Evolutionary conservation across 2,888 invertebrate genomes (phyloP).

Genomic region (Oasisia sp.): DNA sequence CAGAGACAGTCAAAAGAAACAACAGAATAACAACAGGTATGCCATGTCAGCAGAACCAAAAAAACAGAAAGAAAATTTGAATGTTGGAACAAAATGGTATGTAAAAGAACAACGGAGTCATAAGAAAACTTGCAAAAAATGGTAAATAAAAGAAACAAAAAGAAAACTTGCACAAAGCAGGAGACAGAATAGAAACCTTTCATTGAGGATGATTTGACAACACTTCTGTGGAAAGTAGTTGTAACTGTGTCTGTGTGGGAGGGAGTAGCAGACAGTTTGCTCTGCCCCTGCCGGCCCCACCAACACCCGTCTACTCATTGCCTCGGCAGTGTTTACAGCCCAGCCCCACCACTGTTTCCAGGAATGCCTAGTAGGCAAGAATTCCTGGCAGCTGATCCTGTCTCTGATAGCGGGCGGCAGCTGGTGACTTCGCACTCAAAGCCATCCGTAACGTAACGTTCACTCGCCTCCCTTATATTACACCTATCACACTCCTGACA

Average conservation of each 20-base stretch:
- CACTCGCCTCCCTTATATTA: not conserved
- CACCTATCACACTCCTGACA: conserved; percentile 8
- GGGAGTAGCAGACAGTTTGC: not conserved
- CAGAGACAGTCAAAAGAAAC: no score
- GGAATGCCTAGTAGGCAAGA: not conserved
- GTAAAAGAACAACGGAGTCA: not conserved
- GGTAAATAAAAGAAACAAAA: not conserved
- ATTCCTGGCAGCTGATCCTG: not conserved
- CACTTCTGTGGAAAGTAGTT: not conserved
- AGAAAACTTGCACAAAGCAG: not conserved
- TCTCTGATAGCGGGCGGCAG: not conserved
- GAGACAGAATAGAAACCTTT: not conserved
- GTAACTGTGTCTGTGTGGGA: not conserved
- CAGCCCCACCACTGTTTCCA: not conserved
- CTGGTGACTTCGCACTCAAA: not conserved
- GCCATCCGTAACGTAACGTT: not conserved
- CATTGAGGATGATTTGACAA: not conserved
- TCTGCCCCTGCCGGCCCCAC: not conserved
- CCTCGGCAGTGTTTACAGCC: not conserved
- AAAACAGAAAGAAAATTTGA: not conserved
- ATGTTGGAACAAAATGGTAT: not conserved
- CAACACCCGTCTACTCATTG: not conserved
- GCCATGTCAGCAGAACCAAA: not conserved
- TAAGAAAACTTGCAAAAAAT: not conserved
- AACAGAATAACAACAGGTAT: no score